Percentiles rank a stretch among this genome's conserved stretches.
phyloP scores from a whole-genome alignment of 2,888 invertebrate species.

The Gryllus longicercus region DNA sequence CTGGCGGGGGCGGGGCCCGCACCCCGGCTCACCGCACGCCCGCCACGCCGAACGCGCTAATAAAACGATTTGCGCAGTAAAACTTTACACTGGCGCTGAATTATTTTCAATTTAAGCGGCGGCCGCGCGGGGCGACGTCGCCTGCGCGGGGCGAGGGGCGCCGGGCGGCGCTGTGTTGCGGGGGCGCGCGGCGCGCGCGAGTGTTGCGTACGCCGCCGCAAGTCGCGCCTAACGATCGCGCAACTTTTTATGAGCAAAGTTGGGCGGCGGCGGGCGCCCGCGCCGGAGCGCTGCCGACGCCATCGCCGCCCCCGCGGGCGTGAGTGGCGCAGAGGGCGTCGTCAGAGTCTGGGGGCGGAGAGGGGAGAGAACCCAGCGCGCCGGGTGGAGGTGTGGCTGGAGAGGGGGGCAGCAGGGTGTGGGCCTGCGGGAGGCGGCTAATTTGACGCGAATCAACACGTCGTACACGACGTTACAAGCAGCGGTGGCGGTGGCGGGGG shows the following conservation, averaged over 20 bases:
- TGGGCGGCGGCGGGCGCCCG: background rate
- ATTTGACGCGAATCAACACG: constrained; percentile 17
- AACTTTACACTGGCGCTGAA: background rate
- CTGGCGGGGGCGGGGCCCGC: background rate
- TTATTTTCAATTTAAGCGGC: background rate
- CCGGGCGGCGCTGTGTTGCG: background rate
- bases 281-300: too few species aligned
- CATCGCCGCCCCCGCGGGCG: background rate
- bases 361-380: background rate
- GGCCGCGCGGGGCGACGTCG: background rate
- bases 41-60: background rate
- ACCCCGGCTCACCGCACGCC: background rate
- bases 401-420: background rate
- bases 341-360: background rate
- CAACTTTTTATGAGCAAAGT: constrained; percentile 4
- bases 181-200: background rate
- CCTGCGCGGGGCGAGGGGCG: background rate
- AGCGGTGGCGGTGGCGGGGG: background rate
- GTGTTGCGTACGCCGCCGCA: constrained; percentile 6
- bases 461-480: background rate
- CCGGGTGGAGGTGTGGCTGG: background rate
- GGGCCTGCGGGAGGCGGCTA: background rate
- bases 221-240: constrained; percentile 9
- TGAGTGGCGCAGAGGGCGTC: background rate
- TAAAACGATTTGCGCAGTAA: background rate